These are phyloP conservation scores for Tadarida brasiliensis DNA, from an alignment of 2,797 vertebrate genomes.

Conservation along the genomic window DNA sequence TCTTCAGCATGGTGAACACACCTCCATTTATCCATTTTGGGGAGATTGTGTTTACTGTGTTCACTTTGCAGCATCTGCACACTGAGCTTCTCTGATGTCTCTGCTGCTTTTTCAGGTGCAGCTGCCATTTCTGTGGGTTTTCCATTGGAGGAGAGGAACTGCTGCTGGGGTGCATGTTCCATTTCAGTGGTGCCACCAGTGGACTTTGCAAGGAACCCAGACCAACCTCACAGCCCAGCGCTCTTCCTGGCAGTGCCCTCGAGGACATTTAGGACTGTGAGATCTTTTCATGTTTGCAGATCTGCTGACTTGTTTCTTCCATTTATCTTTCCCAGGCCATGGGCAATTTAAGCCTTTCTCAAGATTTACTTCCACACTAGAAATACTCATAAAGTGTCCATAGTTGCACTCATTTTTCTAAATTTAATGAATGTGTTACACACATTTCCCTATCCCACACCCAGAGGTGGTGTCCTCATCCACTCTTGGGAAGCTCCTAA, in stretches of 20 bases:
- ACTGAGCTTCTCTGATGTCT: not conserved
- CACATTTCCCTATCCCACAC: not conserved
- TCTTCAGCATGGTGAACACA: rapidly evolving
- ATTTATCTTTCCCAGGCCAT: not conserved
- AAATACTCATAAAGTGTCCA: not conserved
- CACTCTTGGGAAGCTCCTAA: too few relatives aligned
- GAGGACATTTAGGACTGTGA: rapidly evolving
- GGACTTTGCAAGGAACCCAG: not conserved
- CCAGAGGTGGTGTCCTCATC: too few relatives aligned
- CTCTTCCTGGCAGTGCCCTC: too few relatives aligned
- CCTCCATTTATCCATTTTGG: not conserved
- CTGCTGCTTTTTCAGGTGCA: rapidly evolving
- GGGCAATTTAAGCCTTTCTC: not conserved
- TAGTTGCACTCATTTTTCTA: not conserved
- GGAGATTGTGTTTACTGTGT: not conserved
- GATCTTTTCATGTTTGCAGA: not conserved
- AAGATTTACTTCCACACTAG: not conserved
- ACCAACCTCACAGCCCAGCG: not conserved
- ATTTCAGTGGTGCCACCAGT: rapidly evolving
- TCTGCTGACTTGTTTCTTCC: too few relatives aligned
- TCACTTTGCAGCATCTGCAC: rapidly evolving
- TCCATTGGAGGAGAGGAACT: too few relatives aligned
- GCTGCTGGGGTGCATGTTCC: rapidly evolving
- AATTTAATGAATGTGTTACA: not conserved
- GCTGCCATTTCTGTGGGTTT: not conserved